A percentile compares a stretch with the other conserved stretches of the same genome.
phyloP scores from a whole-genome alignment of 2,797 vertebrate species.

The Chaetodon trifasciatus region DNA sequence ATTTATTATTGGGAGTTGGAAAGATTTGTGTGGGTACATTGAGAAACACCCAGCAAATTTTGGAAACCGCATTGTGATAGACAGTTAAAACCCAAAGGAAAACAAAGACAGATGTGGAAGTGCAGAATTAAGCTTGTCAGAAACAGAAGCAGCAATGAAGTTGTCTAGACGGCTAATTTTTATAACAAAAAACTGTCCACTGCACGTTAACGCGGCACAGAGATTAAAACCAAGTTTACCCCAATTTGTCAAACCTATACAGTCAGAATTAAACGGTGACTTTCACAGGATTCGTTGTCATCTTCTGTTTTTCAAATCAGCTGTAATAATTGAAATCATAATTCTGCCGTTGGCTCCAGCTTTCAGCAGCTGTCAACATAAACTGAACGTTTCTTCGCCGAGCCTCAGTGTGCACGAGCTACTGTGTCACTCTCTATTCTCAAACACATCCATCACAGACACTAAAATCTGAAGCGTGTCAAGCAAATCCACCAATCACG shows the following conservation, averaged over 20 bases:
- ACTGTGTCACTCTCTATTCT: conserved; percentile 49
- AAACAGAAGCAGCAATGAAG: conserved; percentile 70
- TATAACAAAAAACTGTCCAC: conserved; percentile 68
- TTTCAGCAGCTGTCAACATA: conserved; percentile 65
- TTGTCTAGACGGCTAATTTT: conserved; percentile 73
- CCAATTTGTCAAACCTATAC: conserved; percentile 24
- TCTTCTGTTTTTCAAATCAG: conserved; percentile 36
- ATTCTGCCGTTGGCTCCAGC: conserved; percentile 13
- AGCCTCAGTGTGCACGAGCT: conserved; percentile 25
- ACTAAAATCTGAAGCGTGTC: conserved; percentile 6
- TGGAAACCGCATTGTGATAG: conserved; percentile 77
- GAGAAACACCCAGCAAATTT: conserved; percentile 76
- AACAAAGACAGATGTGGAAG: conserved; percentile 85
- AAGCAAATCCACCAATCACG: conserved; percentile 23
- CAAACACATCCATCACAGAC: conserved; percentile 36
- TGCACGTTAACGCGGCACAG: conserved; percentile 54
- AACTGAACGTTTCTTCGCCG: conserved; percentile 33
- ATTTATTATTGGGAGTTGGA: conserved; percentile 75
- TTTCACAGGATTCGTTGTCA: neutral
- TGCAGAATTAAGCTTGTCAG: conserved; percentile 75
- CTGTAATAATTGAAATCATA: conserved; percentile 28
- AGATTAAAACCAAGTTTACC: conserved; percentile 55
- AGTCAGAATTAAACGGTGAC: neutral
- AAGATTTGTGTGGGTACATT: conserved; percentile 73
- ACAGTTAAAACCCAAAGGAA: conserved; percentile 79